Evolutionary conservation across 1,140 invertebrate species (phyloP), one percentile per base, ranked within the genome.

Genomic region (Drosophila athabasca): DNA sequence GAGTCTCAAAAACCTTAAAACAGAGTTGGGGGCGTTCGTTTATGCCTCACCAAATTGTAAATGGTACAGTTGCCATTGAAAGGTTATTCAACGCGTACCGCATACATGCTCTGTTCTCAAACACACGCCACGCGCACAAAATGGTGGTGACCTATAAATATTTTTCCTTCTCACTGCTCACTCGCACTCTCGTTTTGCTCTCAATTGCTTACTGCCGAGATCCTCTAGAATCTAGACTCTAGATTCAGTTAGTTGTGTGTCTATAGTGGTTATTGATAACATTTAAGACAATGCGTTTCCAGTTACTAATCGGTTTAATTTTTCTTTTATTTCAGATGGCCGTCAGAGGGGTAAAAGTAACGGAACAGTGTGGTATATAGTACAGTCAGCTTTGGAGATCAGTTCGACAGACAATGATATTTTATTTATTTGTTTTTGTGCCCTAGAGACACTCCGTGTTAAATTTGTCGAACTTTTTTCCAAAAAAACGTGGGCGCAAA

Each of bases 101-200:
- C 17, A 24, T 22, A n/a, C 57, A 13, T n/a, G 17, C 19, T 31
- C 64, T n/a, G 7, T 29, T 6, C 26, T 26, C 46, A 11, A 65
- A 26, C 13, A 19, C 31, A 54, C 41, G 13, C 9, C 41, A 17
- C 9, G 13, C 3, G 6, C 31, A 22, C 24, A 55, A 73, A 74
- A 64, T 75, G 82, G 81, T 76, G 77, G 80, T 69, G 66, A 76
- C 71, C 62, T 49, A 80, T 67, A 59, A 59, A 76, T 59, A 68
- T 51, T 44, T 59, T 45, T n/a, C 15, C 48, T 43, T 54, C 31
- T 19, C 22, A 29, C 46, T 46, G 54, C 46, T 15, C 19, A 26
- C 24, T 26, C 24, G 24, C 24, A 26, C 24, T 29, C 46, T n/a
- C 59, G 26, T 35, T 78, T 29, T 45, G 8, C 43, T 53, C 22